Evolutionary conservation across 2,888 invertebrate genomes (phyloP).

Genomic region (Nomada hirtipes): DNA sequence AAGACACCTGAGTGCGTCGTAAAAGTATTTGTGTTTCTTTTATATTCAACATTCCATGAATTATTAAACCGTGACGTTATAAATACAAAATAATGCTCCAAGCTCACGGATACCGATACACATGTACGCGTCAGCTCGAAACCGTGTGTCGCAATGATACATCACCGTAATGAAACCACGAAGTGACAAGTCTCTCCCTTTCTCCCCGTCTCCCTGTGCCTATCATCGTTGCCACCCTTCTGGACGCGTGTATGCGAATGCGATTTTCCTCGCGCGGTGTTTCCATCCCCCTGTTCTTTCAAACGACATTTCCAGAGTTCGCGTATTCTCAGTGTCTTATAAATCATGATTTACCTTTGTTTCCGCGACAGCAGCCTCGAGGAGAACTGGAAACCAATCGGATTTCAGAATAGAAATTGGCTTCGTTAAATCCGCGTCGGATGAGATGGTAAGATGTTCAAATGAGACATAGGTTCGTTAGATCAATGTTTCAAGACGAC

Average conservation of each 20-base stretch:
- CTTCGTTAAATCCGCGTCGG: constrained; percentile 50
- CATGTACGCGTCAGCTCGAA: constrained; percentile 6
- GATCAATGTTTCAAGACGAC: background rate
- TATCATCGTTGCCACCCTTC: constrained; percentile 12
- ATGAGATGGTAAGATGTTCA: background rate
- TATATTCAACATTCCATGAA: constrained; percentile 69
- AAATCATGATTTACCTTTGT: constrained; percentile 76
- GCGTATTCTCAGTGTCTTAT: constrained; percentile 71
- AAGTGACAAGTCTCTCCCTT: constrained; percentile 61
- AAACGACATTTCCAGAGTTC: constrained; percentile 60
- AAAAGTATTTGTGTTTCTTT: background rate
- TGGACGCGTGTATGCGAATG: constrained; percentile 31
- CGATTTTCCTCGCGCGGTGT: constrained; percentile 38
- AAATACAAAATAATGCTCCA: constrained; percentile 73
- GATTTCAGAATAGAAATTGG: constrained; percentile 50
- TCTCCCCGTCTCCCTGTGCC: background rate
- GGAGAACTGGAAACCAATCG: constrained; percentile 61
- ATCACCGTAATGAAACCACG: constrained; percentile 78
- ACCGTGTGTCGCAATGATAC: constrained; percentile 76
- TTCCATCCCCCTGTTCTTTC: constrained; percentile 26
- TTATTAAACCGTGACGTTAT: constrained; percentile 69
- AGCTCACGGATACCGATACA: constrained; percentile 15
- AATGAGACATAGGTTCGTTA: background rate
- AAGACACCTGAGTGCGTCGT: too few species aligned
- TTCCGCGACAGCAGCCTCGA: constrained; percentile 55